Conservation (phyloP, 2,113 vertebrate genomes). For the Zeus faber region DNA sequence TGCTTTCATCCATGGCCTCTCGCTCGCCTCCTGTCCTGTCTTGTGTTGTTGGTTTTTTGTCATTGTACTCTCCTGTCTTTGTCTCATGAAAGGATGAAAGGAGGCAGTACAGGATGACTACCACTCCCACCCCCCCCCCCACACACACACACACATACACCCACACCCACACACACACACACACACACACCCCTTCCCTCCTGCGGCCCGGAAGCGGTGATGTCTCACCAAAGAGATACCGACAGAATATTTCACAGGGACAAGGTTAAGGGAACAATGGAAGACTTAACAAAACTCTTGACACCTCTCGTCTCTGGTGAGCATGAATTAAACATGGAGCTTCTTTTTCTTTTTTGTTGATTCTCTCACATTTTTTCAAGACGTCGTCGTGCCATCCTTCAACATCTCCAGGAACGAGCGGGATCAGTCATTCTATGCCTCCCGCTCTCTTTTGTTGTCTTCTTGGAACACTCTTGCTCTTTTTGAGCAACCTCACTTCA, state of each 20-base stretch:
- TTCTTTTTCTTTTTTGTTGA: slow-evolving; percentile 22
- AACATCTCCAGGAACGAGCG: slow-evolving; percentile 44
- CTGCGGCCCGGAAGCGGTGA: slow-evolving; percentile 22
- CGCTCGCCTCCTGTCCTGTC: slow-evolving; percentile 8
- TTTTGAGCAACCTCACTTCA: neutral
- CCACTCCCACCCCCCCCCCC: neutral
- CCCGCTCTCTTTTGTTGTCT: slow-evolving; percentile 25
- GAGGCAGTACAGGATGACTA: slow-evolving; percentile 1
- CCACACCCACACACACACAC: neutral
- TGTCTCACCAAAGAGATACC: slow-evolving; percentile 61
- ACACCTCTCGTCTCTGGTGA: slow-evolving; percentile 59
- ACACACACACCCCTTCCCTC: neutral
- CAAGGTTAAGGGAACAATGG: slow-evolving; percentile 63
- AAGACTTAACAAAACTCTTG: slow-evolving; percentile 65
- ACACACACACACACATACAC: neutral
- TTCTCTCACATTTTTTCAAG: too few species aligned
- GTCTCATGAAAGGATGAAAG: slow-evolving; percentile 40
- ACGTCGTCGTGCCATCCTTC: too few species aligned
- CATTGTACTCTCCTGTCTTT: slow-evolving; percentile 26
- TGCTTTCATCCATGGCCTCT: slow-evolving; percentile 19
- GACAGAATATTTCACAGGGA: slow-evolving; percentile 53
- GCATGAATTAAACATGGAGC: slow-evolving; percentile 65
- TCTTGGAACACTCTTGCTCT: neutral
- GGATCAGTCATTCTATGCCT: slow-evolving; percentile 22
- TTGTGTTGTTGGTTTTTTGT: slow-evolving; percentile 9